These are phyloP conservation scores for Malacoctenus gilli DNA, from an alignment of 2,797 vertebrate genomes.

Conservation along the genomic window DNA sequence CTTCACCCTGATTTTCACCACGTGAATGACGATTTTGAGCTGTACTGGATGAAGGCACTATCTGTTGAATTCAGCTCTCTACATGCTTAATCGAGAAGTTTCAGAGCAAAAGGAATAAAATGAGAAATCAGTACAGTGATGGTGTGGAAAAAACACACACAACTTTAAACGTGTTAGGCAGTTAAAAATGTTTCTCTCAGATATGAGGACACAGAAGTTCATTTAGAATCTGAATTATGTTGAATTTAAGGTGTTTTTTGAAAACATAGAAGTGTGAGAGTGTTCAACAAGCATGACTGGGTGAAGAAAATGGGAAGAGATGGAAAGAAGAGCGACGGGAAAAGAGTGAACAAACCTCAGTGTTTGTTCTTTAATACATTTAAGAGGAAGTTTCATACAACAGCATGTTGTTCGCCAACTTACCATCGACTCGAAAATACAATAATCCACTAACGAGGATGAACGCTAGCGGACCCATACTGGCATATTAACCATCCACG, in stretches of 20 bases:
- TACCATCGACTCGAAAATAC: constrained; percentile 89
- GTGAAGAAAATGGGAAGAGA: too few species aligned
- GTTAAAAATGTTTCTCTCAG: too few species aligned
- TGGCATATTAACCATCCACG: constrained; percentile 94
- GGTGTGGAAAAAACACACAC: too few species aligned
- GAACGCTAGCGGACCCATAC: constrained; percentile 93
- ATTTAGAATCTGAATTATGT: too few species aligned
- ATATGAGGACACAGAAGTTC: too few species aligned
- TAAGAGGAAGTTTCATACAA: constrained; percentile 18
- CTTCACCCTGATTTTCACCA: constrained; percentile 13
- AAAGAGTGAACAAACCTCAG: too few species aligned
- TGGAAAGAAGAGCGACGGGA: too few species aligned
- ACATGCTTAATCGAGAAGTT: neutral
- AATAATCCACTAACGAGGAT: constrained; percentile 94
- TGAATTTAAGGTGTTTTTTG: too few species aligned
- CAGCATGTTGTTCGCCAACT: constrained; percentile 73
- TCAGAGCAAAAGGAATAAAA: constrained; percentile 3
- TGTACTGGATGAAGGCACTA: constrained; percentile 4
- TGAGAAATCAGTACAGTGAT: too few species aligned
- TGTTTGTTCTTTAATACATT: neutral
- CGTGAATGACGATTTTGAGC: neutral
- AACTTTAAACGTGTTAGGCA: too few species aligned
- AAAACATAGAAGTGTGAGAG: too few species aligned
- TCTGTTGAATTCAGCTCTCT: constrained; percentile 30
- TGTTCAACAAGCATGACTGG: too few species aligned